Evolutionary conservation across 2,113 vertebrate species (phyloP).

Genomic region (Cephalophus harveyi): DNA sequence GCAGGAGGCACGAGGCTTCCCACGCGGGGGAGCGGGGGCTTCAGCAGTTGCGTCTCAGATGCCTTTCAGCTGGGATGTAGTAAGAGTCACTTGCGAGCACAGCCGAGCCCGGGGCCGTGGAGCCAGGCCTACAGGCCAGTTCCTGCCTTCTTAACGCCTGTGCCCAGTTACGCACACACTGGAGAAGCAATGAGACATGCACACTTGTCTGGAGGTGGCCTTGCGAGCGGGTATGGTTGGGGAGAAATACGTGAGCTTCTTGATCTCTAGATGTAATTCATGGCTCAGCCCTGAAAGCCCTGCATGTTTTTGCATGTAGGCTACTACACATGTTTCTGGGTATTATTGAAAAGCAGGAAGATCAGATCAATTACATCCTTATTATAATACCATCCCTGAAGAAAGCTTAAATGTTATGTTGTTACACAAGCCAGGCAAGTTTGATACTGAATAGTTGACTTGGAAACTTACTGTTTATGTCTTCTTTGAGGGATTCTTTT

Average conservation of each 20-base stretch:
- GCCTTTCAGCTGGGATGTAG: not conserved
- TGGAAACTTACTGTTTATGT: not conserved
- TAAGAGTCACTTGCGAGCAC: not conserved
- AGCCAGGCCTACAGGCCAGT: not conserved
- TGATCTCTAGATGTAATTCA: not conserved
- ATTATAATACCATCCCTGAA: not conserved
- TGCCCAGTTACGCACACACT: not conserved
- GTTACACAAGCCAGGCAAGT: not conserved
- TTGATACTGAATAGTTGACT: not conserved
- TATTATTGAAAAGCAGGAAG: not conserved
- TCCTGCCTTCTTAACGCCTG: not conserved
- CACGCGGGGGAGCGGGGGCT: not conserved
- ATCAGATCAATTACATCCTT: not conserved
- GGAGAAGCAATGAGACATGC: not conserved
- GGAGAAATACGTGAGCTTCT: not conserved
- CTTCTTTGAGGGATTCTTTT: not conserved
- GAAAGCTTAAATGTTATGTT: not conserved
- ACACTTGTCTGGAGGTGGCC: not conserved
- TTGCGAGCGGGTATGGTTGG: not conserved
- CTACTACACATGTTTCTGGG: not conserved
- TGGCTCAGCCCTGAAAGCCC: not conserved
- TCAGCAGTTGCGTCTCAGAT: slow-evolving; percentile 24
- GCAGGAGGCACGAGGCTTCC: slow-evolving; percentile 25
- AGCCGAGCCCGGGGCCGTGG: not conserved
- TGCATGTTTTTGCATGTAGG: not conserved